Base-by-base conservation (phyloP, 2,888 invertebrate species). In the Dexiosoma caninum region DNA sequence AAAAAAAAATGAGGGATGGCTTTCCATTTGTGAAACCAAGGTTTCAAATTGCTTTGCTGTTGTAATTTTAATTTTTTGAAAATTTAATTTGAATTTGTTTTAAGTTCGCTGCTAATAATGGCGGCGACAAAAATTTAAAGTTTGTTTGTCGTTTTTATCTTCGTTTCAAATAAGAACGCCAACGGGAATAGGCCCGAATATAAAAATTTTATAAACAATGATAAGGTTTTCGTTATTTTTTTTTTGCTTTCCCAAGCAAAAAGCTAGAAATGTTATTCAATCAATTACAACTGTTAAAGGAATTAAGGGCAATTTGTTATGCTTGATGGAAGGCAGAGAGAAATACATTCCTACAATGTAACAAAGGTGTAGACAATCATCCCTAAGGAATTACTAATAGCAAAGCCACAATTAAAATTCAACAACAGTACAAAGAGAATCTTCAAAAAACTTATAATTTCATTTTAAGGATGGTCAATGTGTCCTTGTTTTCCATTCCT, bases 241-340 rank as follows among this genome's bases (percentile, higher is more conserved):
- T n/a, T n/a, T n/a, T n/a, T n/a, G n/a, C 1, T 16, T 35, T 16
- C 1, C 5, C 4, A 16, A 16, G 27, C 10, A 6, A 53, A 21
- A 21, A 37, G 14, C 3, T 2, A 27, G 46, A n/a, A 16, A 0
- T 42, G 23, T 44, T 30, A n/a, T 67, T 51, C 14, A 60, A 12
- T 67, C 59, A 59, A 59, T 59, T 60, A 67, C 32, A 53, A 40
- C 23, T 66, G 59, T 75, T 60, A 60, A 9, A 23, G 21, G 44
- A 59, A 42, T 75, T 59, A 44, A 16, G 23, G 32, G 4, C 16
- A 59, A 51, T 75, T 66, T 42, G 27, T 10, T 55, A 57, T 53
- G 62, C 23, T 42, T 55, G 35, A 35, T 55, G 53, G 64, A 72
- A 72, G 46, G 30, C 16, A 37, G 9, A 42, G 21, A 16, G 30